Evolutionary conservation across 2,888 invertebrate species (phyloP), one percentile per base, ranked within the genome.

Genomic region (Bugulina stolonifera): DNA sequence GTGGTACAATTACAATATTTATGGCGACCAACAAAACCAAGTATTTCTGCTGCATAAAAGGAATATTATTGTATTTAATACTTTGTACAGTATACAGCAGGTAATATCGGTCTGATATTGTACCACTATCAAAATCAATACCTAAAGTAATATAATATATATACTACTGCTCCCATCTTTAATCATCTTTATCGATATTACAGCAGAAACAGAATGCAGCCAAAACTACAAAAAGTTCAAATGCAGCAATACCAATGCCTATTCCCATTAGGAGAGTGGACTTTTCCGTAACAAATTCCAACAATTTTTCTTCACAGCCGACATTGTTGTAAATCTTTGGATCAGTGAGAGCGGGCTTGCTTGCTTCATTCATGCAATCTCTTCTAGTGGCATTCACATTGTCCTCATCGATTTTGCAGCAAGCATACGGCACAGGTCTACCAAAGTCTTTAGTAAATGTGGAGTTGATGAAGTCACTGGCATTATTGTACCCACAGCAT

Each of bases 171-270:
- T 5, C 10, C n/a, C n/a, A n/a, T n/a, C n/a, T n/a, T n/a, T 55
- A 55, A 43, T 64, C 27, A 27, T 70, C 52, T 43, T 70, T 70
- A 29, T 70, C 52, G 5, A 43, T 23, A 29, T 18, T 54, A 32
- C 70, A 70, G 43, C 14, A 18, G 52, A 70, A 70, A 3, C 35
- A n/a, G 5, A 70, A n/a, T 2, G 70, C 70, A 14, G 32, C 10
- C 3, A 43, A 5, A 1, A 43, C n/a, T 25, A 70, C 70, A 22
- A 43, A 14, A 3, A 70, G 3, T 23, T 70, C 35, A 29, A 70
- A 43, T n/a, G 52, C 35, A n/a, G 70, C 70, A 23, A 70, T 32
- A 43, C 70, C 70, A 54, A 43, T 29, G 52, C n/a, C 70, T 23
- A 70, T 54, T 2, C 52, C 70, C 25, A 70, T 29, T 3, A 54